These are phyloP conservation scores for Augochlorella aurata DNA, from an alignment of 2,888 invertebrate species.

Conservation along the genomic window DNA sequence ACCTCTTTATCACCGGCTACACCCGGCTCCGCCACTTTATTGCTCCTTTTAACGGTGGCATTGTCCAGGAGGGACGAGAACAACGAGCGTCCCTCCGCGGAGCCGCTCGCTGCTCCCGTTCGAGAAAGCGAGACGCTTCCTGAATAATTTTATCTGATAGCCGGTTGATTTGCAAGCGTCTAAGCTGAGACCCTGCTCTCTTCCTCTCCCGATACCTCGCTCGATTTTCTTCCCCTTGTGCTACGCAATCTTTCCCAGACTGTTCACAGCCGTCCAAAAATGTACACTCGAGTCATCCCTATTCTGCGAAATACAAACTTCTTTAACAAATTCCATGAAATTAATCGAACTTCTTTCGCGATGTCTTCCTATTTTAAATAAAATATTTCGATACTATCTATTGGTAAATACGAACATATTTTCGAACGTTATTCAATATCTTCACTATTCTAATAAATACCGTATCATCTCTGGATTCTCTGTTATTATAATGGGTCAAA, in stretches of 20 bases:
- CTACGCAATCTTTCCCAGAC: neutral
- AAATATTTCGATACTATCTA: too few relatives aligned
- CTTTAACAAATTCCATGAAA: too few relatives aligned
- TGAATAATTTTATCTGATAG: slow-evolving; percentile 57
- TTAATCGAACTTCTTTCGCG: too few relatives aligned
- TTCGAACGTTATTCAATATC: too few relatives aligned
- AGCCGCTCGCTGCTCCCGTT: slow-evolving; percentile 10
- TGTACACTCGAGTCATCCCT: too few relatives aligned
- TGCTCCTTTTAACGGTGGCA: slow-evolving; percentile 76
- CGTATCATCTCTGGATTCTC: too few relatives aligned
- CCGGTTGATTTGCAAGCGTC: slow-evolving; percentile 50
- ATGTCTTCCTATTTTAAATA: too few relatives aligned
- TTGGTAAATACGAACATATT: too few relatives aligned
- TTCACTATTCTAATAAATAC: too few relatives aligned
- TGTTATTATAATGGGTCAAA: too few relatives aligned
- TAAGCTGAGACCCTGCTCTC: slow-evolving; percentile 13
- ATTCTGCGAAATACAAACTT: too few relatives aligned
- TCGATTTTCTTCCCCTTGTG: neutral
- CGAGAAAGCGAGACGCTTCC: slow-evolving; percentile 42
- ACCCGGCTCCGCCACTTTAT: slow-evolving; percentile 67
- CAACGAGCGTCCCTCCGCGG: slow-evolving; percentile 30
- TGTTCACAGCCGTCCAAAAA: neutral
- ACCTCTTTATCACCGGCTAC: slow-evolving; percentile 71
- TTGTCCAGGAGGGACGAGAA: slow-evolving; percentile 67
- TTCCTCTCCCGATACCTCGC: neutral